Percentiles rank a stretch among this genome's conserved stretches.
Evolutionary conservation across 1,140 invertebrate genomes (phyloP).

Genomic region (Bombus waltoni): DNA sequence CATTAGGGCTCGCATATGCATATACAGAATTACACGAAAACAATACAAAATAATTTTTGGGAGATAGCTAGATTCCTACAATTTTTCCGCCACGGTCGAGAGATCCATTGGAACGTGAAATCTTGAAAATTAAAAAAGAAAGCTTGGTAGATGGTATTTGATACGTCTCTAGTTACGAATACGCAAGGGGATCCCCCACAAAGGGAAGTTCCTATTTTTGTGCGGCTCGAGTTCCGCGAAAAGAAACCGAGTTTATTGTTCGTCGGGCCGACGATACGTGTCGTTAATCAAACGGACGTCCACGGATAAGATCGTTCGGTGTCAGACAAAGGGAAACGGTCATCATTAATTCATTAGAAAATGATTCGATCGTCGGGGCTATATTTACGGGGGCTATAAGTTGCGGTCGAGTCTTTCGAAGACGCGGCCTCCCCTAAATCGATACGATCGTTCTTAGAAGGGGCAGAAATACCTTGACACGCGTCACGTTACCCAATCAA

Average conservation of each 20-base stretch:
- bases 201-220: not conserved
- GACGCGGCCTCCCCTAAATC: not conserved
- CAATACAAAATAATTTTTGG: too few species aligned
- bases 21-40: not conserved
- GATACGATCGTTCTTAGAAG: conserved; percentile 28
- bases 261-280: not conserved
- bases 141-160: not conserved
- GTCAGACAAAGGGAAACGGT: conserved; percentile 9
- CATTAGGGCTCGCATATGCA: not conserved
- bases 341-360: conserved; percentile 36
- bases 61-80: too few species aligned
- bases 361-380: conserved; percentile 6
- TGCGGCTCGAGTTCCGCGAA: not conserved
- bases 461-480: conserved; percentile 18
- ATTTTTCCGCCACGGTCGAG: not conserved
- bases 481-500: not conserved
- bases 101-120: not conserved
- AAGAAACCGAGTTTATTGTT: not conserved
- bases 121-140: not conserved
- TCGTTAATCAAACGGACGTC: conserved; percentile 20
- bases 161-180: not conserved
- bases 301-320: conserved; percentile 1
- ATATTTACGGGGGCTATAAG: conserved; percentile 32
- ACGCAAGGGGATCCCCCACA: not conserved
- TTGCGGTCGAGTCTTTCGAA: not conserved